These are phyloP conservation scores for Rhaphigaster nebulosa DNA, from an alignment of 2,888 invertebrate species.

Conservation along the genomic window DNA sequence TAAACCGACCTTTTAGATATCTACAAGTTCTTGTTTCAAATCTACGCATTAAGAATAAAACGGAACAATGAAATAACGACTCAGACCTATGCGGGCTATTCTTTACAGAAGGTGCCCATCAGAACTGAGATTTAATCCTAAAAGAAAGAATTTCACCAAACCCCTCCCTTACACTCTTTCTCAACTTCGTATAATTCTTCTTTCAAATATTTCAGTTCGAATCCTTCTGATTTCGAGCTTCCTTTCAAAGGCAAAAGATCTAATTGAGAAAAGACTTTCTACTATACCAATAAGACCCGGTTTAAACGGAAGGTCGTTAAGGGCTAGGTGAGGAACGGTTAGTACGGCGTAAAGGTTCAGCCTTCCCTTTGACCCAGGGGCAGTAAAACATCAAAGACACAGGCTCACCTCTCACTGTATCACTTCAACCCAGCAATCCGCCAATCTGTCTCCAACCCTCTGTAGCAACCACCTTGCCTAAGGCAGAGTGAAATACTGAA, in stretches of 20 bases:
- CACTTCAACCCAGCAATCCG: not conserved
- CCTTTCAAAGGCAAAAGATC: not conserved
- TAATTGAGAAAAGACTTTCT: constrained; percentile 6
- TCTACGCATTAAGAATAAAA: too few relatives aligned
- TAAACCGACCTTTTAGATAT: too few relatives aligned
- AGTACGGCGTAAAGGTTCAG: constrained; percentile 1
- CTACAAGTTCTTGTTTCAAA: too few relatives aligned
- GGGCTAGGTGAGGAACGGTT: not conserved
- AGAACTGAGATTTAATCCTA: too few relatives aligned
- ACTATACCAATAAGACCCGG: not conserved
- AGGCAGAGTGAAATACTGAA: not conserved
- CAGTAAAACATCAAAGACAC: constrained; percentile 40
- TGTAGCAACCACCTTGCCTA: not conserved
- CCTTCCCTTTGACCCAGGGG: constrained; percentile 28
- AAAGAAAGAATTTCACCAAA: too few relatives aligned
- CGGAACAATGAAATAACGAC: too few relatives aligned
- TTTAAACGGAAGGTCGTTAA: constrained; percentile 44
- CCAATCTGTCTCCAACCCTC: not conserved
- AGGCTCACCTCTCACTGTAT: constrained; percentile 3
- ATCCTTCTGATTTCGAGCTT: not conserved
- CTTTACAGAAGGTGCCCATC: too few relatives aligned
- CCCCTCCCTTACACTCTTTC: too few relatives aligned
- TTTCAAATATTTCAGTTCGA: not conserved
- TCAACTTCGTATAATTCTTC: not conserved
- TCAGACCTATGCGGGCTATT: too few relatives aligned